These are phyloP conservation scores for Trididemnum clinides DNA, from an alignment of 23 tunicate genomes.

Conservation along the genomic window DNA sequence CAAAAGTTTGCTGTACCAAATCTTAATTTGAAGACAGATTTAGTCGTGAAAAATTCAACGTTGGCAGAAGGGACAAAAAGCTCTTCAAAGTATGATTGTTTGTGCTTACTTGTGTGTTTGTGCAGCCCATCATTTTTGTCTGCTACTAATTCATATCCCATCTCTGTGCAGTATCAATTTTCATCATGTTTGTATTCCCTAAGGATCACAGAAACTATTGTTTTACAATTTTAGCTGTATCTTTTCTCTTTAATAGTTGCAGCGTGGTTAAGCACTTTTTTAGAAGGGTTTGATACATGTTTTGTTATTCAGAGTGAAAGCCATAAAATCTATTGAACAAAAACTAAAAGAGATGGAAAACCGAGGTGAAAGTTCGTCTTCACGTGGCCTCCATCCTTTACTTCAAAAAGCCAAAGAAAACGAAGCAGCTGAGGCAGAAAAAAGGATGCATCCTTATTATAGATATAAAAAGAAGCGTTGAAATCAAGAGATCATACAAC, in stretches of 20 bases:
- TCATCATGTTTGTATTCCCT: no score
- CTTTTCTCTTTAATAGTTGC: no score
- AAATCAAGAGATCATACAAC: not conserved
- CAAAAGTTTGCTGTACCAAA: constrained; percentile 2
- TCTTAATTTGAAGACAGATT: constrained; percentile 13
- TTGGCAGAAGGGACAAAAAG: not conserved
- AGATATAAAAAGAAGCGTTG: not conserved
- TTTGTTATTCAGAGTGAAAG: not conserved
- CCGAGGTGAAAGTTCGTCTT: not conserved
- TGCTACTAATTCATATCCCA: no score
- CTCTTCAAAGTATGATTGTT: not conserved
- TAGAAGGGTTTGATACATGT: not conserved
- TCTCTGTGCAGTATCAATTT: no score
- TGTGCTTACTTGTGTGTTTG: no score
- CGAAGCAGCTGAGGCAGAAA: constrained; percentile 20
- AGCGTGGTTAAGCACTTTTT: no score
- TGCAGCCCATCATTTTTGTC: no score
- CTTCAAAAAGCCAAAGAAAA: constrained; percentile 28
- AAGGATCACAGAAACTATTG: no score
- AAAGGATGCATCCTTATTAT: constrained; percentile 18
- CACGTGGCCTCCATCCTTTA: constrained; percentile 21
- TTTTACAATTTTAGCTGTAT: no score
- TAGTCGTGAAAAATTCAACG: not conserved
- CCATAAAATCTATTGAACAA: constrained; percentile 16
- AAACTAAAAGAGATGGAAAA: constrained; percentile 19